Evolutionary conservation across 2,797 vertebrate species (phyloP).

Genomic region (Eulemur mongoz): DNA sequence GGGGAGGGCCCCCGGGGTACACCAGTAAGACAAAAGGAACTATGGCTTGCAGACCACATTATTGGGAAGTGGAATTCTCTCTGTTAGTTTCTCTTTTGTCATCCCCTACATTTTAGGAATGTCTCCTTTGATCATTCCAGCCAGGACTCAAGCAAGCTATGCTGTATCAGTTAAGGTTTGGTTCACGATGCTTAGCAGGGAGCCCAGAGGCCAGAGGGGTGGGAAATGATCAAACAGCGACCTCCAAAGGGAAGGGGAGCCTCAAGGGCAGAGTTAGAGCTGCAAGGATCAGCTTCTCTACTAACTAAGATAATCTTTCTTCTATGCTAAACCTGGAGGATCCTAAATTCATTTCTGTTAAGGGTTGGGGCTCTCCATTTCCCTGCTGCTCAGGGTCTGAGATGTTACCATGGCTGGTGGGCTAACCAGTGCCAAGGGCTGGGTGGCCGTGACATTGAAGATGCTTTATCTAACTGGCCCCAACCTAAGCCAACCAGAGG

Average conservation of each 20-base stretch:
- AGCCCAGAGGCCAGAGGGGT: background rate
- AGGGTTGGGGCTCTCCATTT: background rate
- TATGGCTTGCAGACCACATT: background rate
- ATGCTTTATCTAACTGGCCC: background rate
- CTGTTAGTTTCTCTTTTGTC: background rate
- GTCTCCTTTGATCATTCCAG: background rate
- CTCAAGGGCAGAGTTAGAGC: background rate
- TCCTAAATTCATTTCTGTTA: background rate
- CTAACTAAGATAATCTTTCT: background rate
- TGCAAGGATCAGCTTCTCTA: background rate
- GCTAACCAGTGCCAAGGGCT: too few species aligned
- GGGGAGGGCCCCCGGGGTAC: too few species aligned
- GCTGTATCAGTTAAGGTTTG: background rate
- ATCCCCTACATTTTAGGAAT: conserved; percentile 1
- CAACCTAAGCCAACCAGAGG: background rate
- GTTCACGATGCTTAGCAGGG: background rate
- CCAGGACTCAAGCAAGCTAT: background rate
- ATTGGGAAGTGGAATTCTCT: background rate
- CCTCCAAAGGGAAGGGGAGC: background rate
- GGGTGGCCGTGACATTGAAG: background rate
- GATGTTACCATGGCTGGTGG: background rate
- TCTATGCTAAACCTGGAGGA: background rate
- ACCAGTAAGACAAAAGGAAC: background rate
- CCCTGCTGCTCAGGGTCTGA: background rate
- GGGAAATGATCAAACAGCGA: background rate